These are phyloP conservation scores for Cephus rjabovi DNA, from an alignment of 2,888 invertebrate genomes.

Conservation along the genomic window DNA sequence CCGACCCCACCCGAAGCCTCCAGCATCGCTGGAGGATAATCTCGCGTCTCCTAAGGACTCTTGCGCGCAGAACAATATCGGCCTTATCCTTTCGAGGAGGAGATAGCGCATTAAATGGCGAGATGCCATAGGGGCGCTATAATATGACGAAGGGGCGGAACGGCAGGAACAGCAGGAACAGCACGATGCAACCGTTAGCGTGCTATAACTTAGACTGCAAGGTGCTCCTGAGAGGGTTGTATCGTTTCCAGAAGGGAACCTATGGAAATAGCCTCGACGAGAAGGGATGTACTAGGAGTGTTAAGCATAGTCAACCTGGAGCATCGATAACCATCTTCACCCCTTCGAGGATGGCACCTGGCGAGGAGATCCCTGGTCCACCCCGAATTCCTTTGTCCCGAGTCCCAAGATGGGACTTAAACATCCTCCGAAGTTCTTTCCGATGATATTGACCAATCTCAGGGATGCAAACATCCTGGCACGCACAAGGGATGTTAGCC, in stretches of 20 bases:
- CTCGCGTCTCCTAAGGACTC: neutral
- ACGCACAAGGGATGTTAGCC: neutral
- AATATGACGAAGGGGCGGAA: slow-evolving; percentile 8
- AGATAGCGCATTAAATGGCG: slow-evolving; percentile 47
- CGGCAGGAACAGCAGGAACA: neutral
- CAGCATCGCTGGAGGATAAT: neutral
- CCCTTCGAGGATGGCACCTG: neutral
- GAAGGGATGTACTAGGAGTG: neutral
- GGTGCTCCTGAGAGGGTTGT: slow-evolving; percentile 3
- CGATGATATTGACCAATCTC: neutral
- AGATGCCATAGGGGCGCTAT: slow-evolving; percentile 21
- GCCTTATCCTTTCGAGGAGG: slow-evolving; percentile 17
- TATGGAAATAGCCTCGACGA: neutral
- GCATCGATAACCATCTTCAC: neutral
- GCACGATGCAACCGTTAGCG: slow-evolving; percentile 13
- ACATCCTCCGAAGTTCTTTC: neutral
- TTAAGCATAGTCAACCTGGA: neutral
- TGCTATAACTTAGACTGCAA: neutral
- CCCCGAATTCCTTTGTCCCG: neutral
- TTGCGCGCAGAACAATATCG: neutral
- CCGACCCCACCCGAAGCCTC: neutral
- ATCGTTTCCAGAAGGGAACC: neutral
- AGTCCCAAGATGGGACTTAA: neutral
- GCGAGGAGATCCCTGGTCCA: neutral
- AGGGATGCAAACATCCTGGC: neutral